Evolutionary conservation across 92 coral and sea anemone genomes (phyloP), one percentile per base, ranked within the genome.

Genomic region (Porites lobata): DNA sequence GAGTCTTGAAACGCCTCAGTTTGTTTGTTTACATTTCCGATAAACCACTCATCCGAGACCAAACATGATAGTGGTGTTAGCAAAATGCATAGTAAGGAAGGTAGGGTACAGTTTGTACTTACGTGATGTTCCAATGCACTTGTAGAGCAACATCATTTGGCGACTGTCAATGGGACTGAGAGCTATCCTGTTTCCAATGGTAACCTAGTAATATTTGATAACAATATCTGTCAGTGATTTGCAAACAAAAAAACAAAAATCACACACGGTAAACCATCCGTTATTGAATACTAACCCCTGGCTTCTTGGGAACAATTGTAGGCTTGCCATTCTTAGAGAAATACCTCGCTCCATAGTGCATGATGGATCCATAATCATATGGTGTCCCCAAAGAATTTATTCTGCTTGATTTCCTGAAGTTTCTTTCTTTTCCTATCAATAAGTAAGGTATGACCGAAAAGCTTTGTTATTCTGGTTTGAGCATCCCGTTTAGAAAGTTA

Each of bases 241-340:
- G 47, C 4, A 38, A 38, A 38, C 47, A 5, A 38, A 38, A 38
- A 29, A 38, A 3, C 5, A 38, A 38, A 2, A 38, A 38, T 38
- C 47, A 38, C 47, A 38, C 47, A 38, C 47, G 47, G 7, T 38
- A 54, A 19, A 47, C 12, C 4, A 11, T 12, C 50, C 26, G 8
- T 13, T 22, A 8, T 5, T 7, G 9, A 6, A 7, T 52, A 51
- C 89, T 76, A 8, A 85, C 89, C 69, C 89, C 92, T n/a, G 78
- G 6, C 47, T 72, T 79, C 43, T 90, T 90, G 8, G 92, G 90
- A 21, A 90, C 90, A 29, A 90, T 90, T 10, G 92, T 90, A 50
- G 81, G 78, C 65, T 90, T 20, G 54, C 92, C 92, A 69, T 90
- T 90, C 61, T 90, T 90, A 56, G 76, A 66, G 90, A 90, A 90